Evolutionary conservation across 2,797 vertebrate species (phyloP), one percentile per base, ranked within the genome.

Genomic region (Limnodromus scolopaceus): DNA sequence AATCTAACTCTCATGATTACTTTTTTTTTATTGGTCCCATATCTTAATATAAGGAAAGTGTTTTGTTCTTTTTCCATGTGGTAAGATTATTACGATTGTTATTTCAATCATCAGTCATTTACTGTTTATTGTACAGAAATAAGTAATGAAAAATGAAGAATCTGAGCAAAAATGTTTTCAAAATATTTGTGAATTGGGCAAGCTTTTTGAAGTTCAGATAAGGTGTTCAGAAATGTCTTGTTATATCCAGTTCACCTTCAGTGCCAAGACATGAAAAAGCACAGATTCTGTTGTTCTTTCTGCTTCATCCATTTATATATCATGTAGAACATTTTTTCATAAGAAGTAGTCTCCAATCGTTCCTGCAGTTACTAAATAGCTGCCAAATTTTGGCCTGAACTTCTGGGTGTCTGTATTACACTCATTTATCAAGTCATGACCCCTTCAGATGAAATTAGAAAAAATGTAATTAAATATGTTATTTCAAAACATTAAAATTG

Each of bases 261-360:
- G 11, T 75, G 61, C 61, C 54, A 91, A 85, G 45, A 88, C 65
- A 6, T 71, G 84, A 86, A 92, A 83, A 92, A 70, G 2, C 3
- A 27, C 82, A 81, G 78, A 92, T 83, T 87, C 19, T 89, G 53
- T 75, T 93, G 36, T 61, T 93, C 22, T 89, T 91, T 89, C 68
- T 83, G 48, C 17, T 94, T 93, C 64, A 57, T 80, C 30, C 19
- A 4, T 91, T 92, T 74, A 68, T 72, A 18, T 68, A 43, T 28
- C 23, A 43, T 3, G 1, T 49, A 74, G 45, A 87, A 72, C 0
- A 46, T 41, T 75, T 91, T 87, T 89, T 74, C 23, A 22, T 9
- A 70, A 24, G 18, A 94, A 89, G 5, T 34, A 64, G 23, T 77
- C 34, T 80, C 20, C 20, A 55, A 14, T 72, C 10, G 41, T 92